phyloP scores from a whole-genome alignment of 2,888 invertebrate genomes.

The Hypercompe scribonia region DNA sequence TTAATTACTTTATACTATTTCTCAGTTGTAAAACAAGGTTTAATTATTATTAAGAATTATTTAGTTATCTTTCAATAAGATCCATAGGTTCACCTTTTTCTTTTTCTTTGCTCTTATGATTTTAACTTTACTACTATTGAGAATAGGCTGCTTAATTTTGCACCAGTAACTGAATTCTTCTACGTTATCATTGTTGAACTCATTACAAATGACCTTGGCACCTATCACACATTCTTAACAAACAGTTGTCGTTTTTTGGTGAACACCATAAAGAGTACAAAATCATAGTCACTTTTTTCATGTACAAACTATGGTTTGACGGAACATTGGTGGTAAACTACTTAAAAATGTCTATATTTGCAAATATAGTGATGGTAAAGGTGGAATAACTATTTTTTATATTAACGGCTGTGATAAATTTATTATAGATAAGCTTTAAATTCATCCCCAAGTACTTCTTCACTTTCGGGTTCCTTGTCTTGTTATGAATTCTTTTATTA shows the following conservation, averaged over 20 bases:
- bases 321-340: conserved; percentile 10
- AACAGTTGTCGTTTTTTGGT: neutral
- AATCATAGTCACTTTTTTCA: neutral
- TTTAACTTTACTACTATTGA: neutral
- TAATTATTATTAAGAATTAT: neutral
- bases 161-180: conserved; percentile 1
- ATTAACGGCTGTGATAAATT: neutral
- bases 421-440: neutral
- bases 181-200: neutral
- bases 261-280: neutral
- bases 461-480: conserved; percentile 1
- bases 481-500: neutral
- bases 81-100: neutral
- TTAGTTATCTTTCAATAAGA: neutral
- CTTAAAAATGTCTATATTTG: conserved; percentile 11
- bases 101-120: neutral
- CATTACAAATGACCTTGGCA: neutral
- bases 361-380: too few relatives aligned
- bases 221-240: neutral
- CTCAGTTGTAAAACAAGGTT: neutral
- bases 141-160: neutral
- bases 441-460: neutral
- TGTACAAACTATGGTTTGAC: conserved; percentile 4
- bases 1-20: neutral
- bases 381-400: conserved; percentile 24